Base-by-base conservation (phyloP, 2,888 invertebrate genomes). In the Pteria penguin region DNA sequence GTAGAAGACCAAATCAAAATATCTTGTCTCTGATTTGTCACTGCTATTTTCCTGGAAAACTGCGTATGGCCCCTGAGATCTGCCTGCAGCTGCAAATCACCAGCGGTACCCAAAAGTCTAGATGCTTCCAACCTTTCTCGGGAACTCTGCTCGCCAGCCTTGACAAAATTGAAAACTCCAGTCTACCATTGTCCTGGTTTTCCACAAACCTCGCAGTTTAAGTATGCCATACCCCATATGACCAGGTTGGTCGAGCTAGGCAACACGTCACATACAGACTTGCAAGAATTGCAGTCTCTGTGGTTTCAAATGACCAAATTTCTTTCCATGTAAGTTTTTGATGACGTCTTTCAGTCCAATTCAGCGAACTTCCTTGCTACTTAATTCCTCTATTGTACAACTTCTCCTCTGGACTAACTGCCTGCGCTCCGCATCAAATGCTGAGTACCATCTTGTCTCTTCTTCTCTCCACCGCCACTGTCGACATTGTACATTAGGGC, bases 141-240 rank as follows among this genome's bases (percentile, higher is more conserved):
- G 22, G n/a, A 26, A 8, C 29, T 55, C 5, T 29, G n/a, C 33
- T 65, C 24, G 3, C 58, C 57, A 22, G 55, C 63, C 22, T 55
- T 31, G 18, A 57, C 11, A 63, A 69, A 69, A n/a, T n/a, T n/a
- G n/a, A n/a, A n/a, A n/a, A n/a, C n/a, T n/a, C 31, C 5, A 57
- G 14, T 1, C 66, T 54, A 45, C 52, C 58, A 26, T 60, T 72
- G 2, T 22, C 45, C 31, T 29, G 24, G 60, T 52, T 54, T 72
- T 14, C 62, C 57, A 66, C 78, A 78, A 29, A 72, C 33, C 29
- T 61, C 58, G 32, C 63, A 74, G 52, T 66, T 14, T 14, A 8
- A 8, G 1, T 63, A 24, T 22, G 11, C 52, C 1, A 69, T 24
- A 32, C 52, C 54, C 62, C 61, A 62, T 29, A 36, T 57, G 22